Conservation (phyloP, 2,113 vertebrate species). For the Callocephalon fimbriatum region DNA sequence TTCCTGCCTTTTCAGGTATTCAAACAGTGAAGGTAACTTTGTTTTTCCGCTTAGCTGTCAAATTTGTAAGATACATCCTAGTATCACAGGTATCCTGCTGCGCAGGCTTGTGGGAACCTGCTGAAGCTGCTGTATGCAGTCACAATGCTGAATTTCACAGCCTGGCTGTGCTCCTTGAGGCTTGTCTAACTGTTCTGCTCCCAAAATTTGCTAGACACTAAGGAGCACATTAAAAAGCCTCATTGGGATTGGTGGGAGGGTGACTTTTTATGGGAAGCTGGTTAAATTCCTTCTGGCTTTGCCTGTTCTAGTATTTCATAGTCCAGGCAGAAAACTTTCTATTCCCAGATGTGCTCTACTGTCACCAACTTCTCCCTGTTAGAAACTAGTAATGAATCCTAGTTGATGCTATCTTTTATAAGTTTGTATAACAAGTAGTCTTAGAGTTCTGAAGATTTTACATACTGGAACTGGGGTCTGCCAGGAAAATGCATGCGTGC, state of each 20-base stretch:
- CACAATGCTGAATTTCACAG: neutral
- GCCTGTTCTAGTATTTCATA: neutral
- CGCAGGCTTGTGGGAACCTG: neutral
- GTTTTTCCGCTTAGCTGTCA: neutral
- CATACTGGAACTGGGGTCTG: neutral
- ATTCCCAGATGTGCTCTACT: neutral
- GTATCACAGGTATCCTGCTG: neutral
- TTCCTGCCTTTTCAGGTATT: neutral
- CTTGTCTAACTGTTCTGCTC: neutral
- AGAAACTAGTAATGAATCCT: neutral
- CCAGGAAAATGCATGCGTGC: neutral
- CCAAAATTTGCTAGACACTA: neutral
- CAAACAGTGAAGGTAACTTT: neutral
- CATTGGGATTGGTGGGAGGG: neutral
- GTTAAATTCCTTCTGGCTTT: neutral
- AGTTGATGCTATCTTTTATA: neutral
- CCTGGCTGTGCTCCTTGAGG: neutral
- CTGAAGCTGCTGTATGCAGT: neutral
- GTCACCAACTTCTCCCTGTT: neutral
- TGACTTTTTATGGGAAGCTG: neutral
- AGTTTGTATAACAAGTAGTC: slow-evolving; percentile 5
- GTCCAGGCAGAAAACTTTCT: neutral
- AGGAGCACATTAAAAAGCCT: accelerated
- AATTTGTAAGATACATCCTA: neutral
- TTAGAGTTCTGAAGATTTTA: neutral